These are phyloP conservation scores for Hestina assimilis DNA, from an alignment of 1,140 invertebrate species.

Conservation along the genomic window DNA sequence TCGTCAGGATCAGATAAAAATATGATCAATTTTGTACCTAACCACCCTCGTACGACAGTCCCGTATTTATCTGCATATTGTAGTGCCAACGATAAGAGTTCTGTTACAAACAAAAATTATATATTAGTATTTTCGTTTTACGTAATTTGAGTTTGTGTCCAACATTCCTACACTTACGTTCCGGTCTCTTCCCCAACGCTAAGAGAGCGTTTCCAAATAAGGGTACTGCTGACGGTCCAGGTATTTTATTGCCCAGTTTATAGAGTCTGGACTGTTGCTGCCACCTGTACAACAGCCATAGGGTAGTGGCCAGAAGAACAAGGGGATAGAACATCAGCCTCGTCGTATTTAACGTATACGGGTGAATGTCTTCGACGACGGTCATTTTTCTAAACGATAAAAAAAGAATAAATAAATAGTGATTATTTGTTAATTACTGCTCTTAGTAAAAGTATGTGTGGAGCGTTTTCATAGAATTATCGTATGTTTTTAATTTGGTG, in stretches of 20 bases:
- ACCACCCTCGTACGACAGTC: slow-evolving; percentile 80
- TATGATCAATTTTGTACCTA: slow-evolving; percentile 82
- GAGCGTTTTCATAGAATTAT: too few relatives aligned
- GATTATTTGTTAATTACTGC: background rate
- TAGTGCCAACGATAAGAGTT: slow-evolving; percentile 70
- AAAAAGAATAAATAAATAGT: background rate
- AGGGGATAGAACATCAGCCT: slow-evolving; percentile 50
- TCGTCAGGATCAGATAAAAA: slow-evolving; percentile 83
- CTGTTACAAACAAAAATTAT: slow-evolving; percentile 40
- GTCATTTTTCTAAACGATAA: slow-evolving; percentile 42
- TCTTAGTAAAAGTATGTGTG: too few relatives aligned
- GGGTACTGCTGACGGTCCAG: slow-evolving; percentile 76
- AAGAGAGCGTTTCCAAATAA: slow-evolving; percentile 81
- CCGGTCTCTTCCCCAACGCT: slow-evolving; percentile 74
- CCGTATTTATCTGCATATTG: slow-evolving; percentile 77
- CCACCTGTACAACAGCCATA: slow-evolving; percentile 59
- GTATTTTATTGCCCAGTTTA: slow-evolving; percentile 75
- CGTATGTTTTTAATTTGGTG: too few relatives aligned
- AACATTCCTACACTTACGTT: slow-evolving; percentile 58
- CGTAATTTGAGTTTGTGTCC: too few relatives aligned
- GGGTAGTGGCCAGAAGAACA: slow-evolving; percentile 38
- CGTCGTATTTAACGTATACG: slow-evolving; percentile 25
- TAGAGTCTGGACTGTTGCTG: slow-evolving; percentile 57
- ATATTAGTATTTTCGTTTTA: too few relatives aligned
- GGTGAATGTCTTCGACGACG: slow-evolving; percentile 41